phyloP scores from a whole-genome alignment of 1,140 invertebrate genomes.

The Trachymyrmex cornetzi region DNA sequence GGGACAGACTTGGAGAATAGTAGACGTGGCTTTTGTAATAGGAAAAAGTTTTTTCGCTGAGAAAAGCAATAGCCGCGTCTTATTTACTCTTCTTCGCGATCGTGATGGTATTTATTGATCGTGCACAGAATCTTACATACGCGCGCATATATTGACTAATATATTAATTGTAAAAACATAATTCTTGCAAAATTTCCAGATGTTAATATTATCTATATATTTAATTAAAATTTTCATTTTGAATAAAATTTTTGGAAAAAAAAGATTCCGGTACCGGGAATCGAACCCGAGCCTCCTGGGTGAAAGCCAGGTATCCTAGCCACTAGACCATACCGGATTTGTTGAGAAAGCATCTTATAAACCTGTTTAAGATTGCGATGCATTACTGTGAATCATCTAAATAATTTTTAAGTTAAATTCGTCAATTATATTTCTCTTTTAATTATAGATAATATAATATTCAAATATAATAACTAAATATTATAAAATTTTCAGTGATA shows the following conservation, averaged over 20 bases:
- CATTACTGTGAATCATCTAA: background rate
- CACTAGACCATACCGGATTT: constrained; percentile 74
- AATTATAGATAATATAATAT: background rate
- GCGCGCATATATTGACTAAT: background rate
- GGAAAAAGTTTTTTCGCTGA: constrained; percentile 64
- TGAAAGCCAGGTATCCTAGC: constrained; percentile 66
- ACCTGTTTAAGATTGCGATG: accelerated
- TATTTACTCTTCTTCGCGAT: constrained; percentile 30
- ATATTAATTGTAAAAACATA: background rate
- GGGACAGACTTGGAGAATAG: constrained; percentile 17
- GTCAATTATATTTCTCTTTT: background rate
- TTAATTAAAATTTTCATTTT: background rate
- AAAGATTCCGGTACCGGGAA: constrained; percentile 73
- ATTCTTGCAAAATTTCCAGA: background rate
- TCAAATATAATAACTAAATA: background rate
- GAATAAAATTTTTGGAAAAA: constrained; percentile 5
- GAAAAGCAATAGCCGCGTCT: constrained; percentile 42
- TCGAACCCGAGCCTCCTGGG: constrained; percentile 58
- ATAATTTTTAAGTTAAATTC: background rate
- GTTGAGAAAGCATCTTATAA: accelerated
- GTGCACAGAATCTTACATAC: background rate
- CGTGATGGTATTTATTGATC: constrained; percentile 14
- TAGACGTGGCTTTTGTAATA: constrained; percentile 64
- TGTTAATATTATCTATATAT: background rate
- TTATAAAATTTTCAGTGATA: background rate